A percentile compares a stretch with the other conserved stretches of the same genome.
These are phyloP conservation scores for Artemia franciscana DNA, from an alignment of 1,140 invertebrate genomes.

Conservation along the genomic window DNA sequence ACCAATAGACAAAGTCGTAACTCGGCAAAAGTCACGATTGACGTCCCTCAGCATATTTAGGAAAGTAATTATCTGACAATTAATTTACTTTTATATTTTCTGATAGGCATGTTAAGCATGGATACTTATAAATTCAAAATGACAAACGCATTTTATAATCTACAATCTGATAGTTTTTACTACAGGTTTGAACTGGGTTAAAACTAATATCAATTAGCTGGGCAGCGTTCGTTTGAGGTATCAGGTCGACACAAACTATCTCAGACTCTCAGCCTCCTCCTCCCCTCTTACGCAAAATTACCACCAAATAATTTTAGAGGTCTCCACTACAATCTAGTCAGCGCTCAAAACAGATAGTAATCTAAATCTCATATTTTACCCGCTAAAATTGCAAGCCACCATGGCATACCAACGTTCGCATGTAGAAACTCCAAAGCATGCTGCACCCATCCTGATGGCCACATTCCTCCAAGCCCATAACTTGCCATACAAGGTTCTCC, in stretches of 20 bases:
- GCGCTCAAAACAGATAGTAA: neutral
- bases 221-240: neutral
- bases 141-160: too few species aligned
- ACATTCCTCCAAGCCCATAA: slow-evolving; percentile 50
- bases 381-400: slow-evolving; percentile 62
- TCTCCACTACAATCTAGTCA: neutral
- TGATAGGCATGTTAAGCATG: too few species aligned
- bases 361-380: slow-evolving; percentile 23
- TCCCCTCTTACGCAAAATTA: neutral
- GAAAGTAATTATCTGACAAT: too few species aligned
- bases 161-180: too few species aligned
- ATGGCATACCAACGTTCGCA: slow-evolving; percentile 45
- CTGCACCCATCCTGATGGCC: slow-evolving; percentile 53
- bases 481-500: slow-evolving; percentile 53
- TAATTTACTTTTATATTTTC: too few species aligned
- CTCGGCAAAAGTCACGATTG: too few species aligned
- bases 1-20: too few species aligned
- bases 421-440: slow-evolving; percentile 56
- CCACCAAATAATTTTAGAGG: neutral
- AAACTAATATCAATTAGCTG: neutral
- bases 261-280: neutral
- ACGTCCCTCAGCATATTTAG: too few species aligned
- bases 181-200: too few species aligned
- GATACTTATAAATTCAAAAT: too few species aligned
- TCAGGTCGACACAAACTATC: neutral